Conservation (phyloP, 2,888 invertebrate species). For the Dicyrtomina minuta region DNA sequence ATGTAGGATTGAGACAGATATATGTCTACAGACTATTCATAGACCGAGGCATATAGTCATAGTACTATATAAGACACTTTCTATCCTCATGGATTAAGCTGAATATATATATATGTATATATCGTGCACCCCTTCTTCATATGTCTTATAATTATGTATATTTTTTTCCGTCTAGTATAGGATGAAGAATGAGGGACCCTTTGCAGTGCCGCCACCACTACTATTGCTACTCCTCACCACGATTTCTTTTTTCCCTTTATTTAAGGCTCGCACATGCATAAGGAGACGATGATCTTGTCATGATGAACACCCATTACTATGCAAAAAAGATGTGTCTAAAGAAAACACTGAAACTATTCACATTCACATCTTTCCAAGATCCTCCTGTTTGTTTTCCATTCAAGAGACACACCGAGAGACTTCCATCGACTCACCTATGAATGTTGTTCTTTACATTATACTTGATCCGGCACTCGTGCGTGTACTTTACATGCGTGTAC, state of each 20-base stretch:
- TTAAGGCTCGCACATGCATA: neutral
- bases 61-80: no score
- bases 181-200: no score
- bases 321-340: conserved; percentile 48
- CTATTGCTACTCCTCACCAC: no score
- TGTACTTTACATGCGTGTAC: neutral
- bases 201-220: no score
- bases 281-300: conserved; percentile 39
- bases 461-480: conserved; percentile 27
- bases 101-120: no score
- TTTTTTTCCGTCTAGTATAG: no score
- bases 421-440: conserved; percentile 33
- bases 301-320: conserved; percentile 50
- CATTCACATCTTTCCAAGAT: conserved; percentile 29
- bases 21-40: no score
- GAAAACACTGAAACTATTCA: conserved; percentile 36
- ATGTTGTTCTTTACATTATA: conserved; percentile 17
- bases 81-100: no score
- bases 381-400: conserved; percentile 42
- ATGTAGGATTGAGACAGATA: no score
- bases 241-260: neutral
- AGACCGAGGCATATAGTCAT: no score
- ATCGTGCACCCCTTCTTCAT: no score
- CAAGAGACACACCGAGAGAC: conserved; percentile 33
- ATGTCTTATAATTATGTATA: no score